Base-by-base conservation (phyloP, 2,113 vertebrate species). In the Ochotona curzoniae region DNA sequence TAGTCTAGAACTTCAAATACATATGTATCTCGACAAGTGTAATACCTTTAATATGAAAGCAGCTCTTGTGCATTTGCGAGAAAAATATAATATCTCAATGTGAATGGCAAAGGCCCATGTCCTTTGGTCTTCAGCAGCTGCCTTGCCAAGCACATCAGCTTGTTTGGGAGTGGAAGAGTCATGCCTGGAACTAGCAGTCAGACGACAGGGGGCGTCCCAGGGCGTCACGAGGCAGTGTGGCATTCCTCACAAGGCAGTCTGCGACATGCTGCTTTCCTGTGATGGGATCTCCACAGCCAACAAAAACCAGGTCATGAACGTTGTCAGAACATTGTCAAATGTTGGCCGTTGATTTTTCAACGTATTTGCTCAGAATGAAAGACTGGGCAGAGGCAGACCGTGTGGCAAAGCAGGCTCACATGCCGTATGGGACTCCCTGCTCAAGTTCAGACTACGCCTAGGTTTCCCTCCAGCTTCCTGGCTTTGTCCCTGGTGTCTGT, bases 301-400 rank as follows among this genome's bases (percentile, higher is more conserved):
- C 84, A 57, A 81, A 90, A 93, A 93, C 20, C 9, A 47, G 76
- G 61, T 76, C 95, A 87, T 81, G n/a, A 35, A 94, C 93, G 67
- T 32, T 93, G 30, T 63, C 64, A 63, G 80, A 60, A 70, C 47
- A 93, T 79, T 66, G 76, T 18, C 84, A 83, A 80, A 87, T 80
- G 26, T 70, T 86, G 28, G 17, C 76, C 35, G 49, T 69, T 87
- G 93, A 79, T 75, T 88, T 89, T 86, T 60, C 83, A 96, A 32
- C 73, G 23, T 54, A 15, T 89, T 93, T 91, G 35, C 54, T 94
- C 25, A 60, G 54, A 28, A 51, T 28, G 66, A 70, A 14, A 25
- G 51, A 73, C 57, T 82, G 21, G 13, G 32, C 3, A 57, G 13
- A 57, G 54, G 54, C 6, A 20, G 54, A 18, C 17, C 14, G 12